Base-by-base conservation (phyloP, 2,797 vertebrate genomes). In the Sciurus vulgaris region DNA sequence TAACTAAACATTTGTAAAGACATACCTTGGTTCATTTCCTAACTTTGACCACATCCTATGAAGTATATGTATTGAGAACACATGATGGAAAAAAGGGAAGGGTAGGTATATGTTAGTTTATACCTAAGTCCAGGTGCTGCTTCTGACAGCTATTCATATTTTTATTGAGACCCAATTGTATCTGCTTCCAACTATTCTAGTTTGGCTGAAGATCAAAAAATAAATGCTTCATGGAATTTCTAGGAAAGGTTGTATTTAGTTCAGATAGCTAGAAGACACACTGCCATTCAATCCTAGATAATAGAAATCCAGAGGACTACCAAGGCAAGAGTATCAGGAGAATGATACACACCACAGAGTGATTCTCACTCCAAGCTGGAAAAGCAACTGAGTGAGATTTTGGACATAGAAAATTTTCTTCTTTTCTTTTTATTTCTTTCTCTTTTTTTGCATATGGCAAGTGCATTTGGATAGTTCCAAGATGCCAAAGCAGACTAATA, bases 321-420 rank as follows among this genome's bases (percentile, higher is more conserved):
- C 2, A 22, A 73, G 7, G 8, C 17, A 49, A 8, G 3, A 35
- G 9, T 17, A 1, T 44, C 6, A 7, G 6, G 30, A 26, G 6
- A 54, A 65, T 2, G 20, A 72, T 14, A 9, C 7, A 69, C 0
- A 74, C 47, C 2, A 81, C 41, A 3, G 9, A 9, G 8, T 65
- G 35, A 61, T 44, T 33, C 14, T 11, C 20, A 49, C 24, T n/a
- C 74, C 38, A 4, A 51, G 15, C 18, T 87, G 10, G n/a, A 44
- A 65, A 17, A 51, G 11, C 18, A 74, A 74, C 1, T 28, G 10
- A 41, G 15, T 12, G 28, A 49, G 17, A 28, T 13, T 33, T 81
- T n/a, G 35, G 6, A 61, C 33, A 73, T 65, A 5, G 24, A 86
- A 51, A 59, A 63, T 20, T 63, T 41, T 26, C 24, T 44, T 26